These are phyloP conservation scores for Bradypodion ventrale DNA, from an alignment of 2,797 vertebrate species.

Conservation along the genomic window DNA sequence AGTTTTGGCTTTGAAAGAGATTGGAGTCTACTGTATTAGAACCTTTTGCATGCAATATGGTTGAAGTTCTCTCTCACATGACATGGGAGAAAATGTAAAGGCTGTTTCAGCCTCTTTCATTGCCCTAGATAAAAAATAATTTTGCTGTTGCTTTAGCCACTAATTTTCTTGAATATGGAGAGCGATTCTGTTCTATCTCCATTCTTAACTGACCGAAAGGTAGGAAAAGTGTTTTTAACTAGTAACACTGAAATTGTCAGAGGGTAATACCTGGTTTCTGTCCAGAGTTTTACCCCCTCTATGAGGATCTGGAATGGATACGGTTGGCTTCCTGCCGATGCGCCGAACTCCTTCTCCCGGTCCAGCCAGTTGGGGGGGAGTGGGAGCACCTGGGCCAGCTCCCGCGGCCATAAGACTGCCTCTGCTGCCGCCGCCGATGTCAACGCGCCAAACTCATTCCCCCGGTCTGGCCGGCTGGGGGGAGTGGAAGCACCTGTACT, in stretches of 20 bases:
- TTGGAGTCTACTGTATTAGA: neutral
- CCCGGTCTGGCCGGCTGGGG: too few species aligned
- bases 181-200: neutral
- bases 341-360: too few species aligned
- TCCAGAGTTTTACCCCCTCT: neutral
- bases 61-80: neutral
- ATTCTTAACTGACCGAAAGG: neutral
- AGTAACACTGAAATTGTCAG: neutral
- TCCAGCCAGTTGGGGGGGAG: too few species aligned
- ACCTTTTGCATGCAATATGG: neutral
- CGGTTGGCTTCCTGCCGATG: too few species aligned
- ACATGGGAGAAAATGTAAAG: neutral
- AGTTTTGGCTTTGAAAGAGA: constrained; percentile 12
- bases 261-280: neutral
- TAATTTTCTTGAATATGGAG: neutral
- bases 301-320: neutral
- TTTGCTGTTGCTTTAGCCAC: too few species aligned
- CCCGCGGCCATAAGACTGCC: too few species aligned
- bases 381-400: too few species aligned
- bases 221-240: too few species aligned
- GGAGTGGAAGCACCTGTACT: too few species aligned
- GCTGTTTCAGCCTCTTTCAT: neutral
- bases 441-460: too few species aligned
- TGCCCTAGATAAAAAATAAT: neutral
- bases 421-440: too few species aligned